Evolutionary conservation across 2,113 vertebrate species (phyloP), one percentile per base, ranked within the genome.

Genomic region (Crotalus tigris): DNA sequence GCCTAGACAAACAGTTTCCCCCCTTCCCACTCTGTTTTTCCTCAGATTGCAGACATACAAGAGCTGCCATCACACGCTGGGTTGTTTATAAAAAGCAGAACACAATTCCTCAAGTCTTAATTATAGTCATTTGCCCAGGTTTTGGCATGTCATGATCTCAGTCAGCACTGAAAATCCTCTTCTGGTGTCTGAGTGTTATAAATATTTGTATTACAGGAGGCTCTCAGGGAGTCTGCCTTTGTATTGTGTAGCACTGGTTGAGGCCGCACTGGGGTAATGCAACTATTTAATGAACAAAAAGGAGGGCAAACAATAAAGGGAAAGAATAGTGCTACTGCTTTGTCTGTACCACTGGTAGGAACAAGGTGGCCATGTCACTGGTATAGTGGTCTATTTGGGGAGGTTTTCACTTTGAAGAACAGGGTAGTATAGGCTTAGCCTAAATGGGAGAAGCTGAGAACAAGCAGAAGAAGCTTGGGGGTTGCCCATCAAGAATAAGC

Each of bases 1-100:
- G 95, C 95, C 94, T 94, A 4, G 0, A 96, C 94, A 97, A 96
- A 95, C 93, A 94, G 96, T 93, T 95, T 92, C 90, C 90, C 51
- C 46, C 61, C 59, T 90, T 46, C 93, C 81, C 53, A 91, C 46
- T 87, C 23, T 55, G 13, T 86, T 93, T 64, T 3, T 15, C 0
- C 88, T 91, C 90, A 26, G 58, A 92, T 87, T 85, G 44, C 69
- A 61, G 46, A 61, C 8, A 46, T 15, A 86, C 39, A n/a, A 59
- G 49, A 17, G 33, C 49, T 46, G 93, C 90, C 90, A 92, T 10
- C 0, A 85, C 75, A 61, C 2, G 10, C 88, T 87, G 88, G 90
- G 92, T 29, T 94, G 92, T 51, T 94, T 81, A 2, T 91, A 95
- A 92, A 96, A 95, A 51, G 88, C 75, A 92, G 90, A 21, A 88